Evolutionary conservation across 1,140 invertebrate species (phyloP).

Genomic region (Cotesia chilonis): DNA sequence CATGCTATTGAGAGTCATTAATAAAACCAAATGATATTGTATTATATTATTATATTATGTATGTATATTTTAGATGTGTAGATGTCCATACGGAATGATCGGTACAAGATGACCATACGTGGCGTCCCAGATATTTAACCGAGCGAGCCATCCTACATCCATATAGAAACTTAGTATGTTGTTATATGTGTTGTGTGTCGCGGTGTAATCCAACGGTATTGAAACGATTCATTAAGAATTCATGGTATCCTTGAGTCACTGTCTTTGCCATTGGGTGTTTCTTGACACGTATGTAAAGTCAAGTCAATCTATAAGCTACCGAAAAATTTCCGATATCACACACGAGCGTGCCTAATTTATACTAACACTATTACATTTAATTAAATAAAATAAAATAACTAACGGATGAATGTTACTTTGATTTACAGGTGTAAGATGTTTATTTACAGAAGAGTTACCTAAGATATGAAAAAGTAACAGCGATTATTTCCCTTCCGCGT

Average conservation of each 20-base stretch:
- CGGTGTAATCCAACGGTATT: slow-evolving; percentile 49
- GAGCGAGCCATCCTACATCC: slow-evolving; percentile 10
- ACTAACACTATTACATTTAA: too few species aligned
- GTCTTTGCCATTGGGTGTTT: slow-evolving; percentile 16
- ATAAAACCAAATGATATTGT: too few species aligned
- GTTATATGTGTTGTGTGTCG: background rate
- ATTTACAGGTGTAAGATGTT: background rate
- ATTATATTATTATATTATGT: too few species aligned
- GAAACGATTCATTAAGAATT: slow-evolving; percentile 53
- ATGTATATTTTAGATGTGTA: background rate
- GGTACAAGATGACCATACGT: slow-evolving; percentile 46
- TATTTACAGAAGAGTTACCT: background rate
- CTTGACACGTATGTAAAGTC: slow-evolving; percentile 18
- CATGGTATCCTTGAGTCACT: slow-evolving; percentile 46
- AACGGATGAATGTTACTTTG: too few species aligned
- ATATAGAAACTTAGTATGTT: slow-evolving; percentile 19
- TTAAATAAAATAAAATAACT: too few species aligned
- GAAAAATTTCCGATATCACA: background rate
- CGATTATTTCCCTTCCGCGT: slow-evolving; percentile 15
- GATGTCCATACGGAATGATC: slow-evolving; percentile 53
- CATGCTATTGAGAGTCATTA: too few species aligned
- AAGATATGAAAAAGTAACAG: background rate
- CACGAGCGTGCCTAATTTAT: too few species aligned
- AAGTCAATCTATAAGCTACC: slow-evolving; percentile 7
- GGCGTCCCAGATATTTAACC: slow-evolving; percentile 49